Conservation (phyloP, 2,888 invertebrate species). For the Ditylenchus weischeri region DNA sequence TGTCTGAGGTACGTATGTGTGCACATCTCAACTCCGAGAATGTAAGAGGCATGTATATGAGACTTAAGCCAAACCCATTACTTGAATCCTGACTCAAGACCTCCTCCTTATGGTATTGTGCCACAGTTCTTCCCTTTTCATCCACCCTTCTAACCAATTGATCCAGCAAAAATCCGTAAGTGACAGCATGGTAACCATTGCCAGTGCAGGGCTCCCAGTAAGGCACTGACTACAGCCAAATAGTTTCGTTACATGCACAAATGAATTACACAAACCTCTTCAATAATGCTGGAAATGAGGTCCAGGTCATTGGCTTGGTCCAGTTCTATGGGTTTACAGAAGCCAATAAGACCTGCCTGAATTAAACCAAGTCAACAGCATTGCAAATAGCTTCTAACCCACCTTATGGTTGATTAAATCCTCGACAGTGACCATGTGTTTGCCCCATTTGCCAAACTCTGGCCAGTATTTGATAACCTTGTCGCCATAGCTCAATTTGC, state of each 20-base stretch:
- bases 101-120: conserved; percentile 59
- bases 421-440: conserved; percentile 2
- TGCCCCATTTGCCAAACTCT: conserved; percentile 1
- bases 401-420: conserved; percentile 5
- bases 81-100: conserved; percentile 19
- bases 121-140: conserved; percentile 57
- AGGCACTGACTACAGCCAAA: neutral
- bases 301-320: neutral
- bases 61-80: neutral
- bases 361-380: neutral
- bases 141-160: conserved; percentile 47
- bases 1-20: too few species aligned
- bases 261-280: neutral
- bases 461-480: neutral
- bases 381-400: neutral
- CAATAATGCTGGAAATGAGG: neutral
- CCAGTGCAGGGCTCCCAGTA: conserved; percentile 1
- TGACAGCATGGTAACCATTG: neutral
- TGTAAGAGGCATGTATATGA: too few species aligned
- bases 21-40: too few species aligned
- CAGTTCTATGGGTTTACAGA: neutral
- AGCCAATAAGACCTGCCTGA: neutral
- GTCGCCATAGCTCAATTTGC: neutral
- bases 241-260: neutral
- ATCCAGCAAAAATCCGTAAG: neutral